These are phyloP conservation scores for Crotalus horridus DNA, from an alignment of 2,113 vertebrate genomes.

Conservation along the genomic window DNA sequence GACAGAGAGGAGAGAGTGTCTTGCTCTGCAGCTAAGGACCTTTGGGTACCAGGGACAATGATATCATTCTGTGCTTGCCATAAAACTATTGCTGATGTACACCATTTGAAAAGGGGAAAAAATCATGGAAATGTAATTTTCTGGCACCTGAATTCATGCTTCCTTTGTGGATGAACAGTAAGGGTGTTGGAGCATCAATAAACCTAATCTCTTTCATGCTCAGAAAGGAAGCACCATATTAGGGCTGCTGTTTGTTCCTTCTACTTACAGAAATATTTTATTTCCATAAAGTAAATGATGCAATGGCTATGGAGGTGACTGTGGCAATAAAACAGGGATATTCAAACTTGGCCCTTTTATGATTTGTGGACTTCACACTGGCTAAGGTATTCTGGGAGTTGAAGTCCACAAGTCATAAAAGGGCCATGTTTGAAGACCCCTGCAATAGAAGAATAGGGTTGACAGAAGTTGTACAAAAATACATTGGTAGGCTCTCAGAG, in stretches of 20 bases:
- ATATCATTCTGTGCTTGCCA: neutral
- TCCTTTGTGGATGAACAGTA: neutral
- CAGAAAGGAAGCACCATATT: neutral
- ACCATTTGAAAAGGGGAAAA: neutral
- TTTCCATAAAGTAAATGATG: neutral
- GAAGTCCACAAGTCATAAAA: too few species aligned
- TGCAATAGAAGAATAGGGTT: neutral
- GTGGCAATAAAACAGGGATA: neutral
- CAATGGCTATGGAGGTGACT: neutral
- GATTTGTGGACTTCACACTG: too few species aligned
- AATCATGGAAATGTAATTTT: neutral
- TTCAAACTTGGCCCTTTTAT: too few species aligned
- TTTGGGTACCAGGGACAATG: neutral
- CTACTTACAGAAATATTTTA: neutral
- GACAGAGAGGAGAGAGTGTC: neutral
- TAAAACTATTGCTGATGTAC: neutral
- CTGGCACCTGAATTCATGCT: neutral
- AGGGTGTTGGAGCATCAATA: neutral
- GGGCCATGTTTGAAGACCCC: too few species aligned
- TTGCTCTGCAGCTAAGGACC: neutral
- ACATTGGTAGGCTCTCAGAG: neutral
- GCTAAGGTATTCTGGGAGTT: too few species aligned
- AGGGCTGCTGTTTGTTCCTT: neutral
- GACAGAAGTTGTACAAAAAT: neutral
- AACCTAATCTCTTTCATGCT: neutral